Base-by-base conservation (phyloP, 2,888 invertebrate species). In the Calameuta filiformis region DNA sequence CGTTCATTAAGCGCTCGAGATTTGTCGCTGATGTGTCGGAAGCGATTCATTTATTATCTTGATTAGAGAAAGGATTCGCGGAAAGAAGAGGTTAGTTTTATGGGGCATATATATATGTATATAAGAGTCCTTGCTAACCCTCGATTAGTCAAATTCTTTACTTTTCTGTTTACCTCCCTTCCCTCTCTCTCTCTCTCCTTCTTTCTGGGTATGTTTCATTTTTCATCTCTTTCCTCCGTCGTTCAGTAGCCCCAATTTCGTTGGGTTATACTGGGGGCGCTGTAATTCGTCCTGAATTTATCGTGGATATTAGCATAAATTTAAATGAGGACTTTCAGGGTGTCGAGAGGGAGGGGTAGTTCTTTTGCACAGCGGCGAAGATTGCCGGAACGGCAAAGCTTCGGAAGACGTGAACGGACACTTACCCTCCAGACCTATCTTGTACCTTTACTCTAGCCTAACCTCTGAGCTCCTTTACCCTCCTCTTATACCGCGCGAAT, bases 31-130 rank as follows among this genome's bases (percentile, higher is more conserved):
- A 40, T 40, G 40, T 6, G 15, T 15, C 15, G 15, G 6, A 40
- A 68, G 68, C 35, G n/a, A 75, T 11, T 31, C 75, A 75, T 75
- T 75, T 75, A 40, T 40, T 40, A 40, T 40, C 35, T 30, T 15
- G 15, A 40, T 40, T 40, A 40, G 6, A 40, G 40, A 4, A 15
- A 15, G 40, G 40, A 40, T 15, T 15, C 6, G 0, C 15, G 15
- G 15, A 40, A 40, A 40, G 4, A 15, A 15, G 15, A 40, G 15
- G 40, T 15, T 40, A 40, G 40, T 40, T 40, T 40, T 6, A 15
- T 1, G 15, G 1, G 4, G 15, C 15, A 15, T 40, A 37, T 12
- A 12, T 37, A 37, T 3, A 37, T 15, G 15, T 4, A 40, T 15
- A 40, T 15, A 6, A 15, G 15, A 40, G 1, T 23, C 40, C 3